Conservation (phyloP, 2,113 vertebrate genomes). For the Gobius niger region DNA sequence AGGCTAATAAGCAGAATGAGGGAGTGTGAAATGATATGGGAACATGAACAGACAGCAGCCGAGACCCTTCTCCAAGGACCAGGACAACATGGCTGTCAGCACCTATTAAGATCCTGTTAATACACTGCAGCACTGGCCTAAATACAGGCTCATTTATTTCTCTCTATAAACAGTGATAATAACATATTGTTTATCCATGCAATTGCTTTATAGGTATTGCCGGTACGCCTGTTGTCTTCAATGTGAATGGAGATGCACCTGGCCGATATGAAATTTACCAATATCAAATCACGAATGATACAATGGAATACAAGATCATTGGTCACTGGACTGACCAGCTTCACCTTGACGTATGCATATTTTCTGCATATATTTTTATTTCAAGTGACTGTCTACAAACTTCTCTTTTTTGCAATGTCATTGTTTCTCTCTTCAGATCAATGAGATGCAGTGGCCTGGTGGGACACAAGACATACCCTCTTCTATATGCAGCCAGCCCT, state of each 20-base stretch:
- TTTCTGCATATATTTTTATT: slow-evolving; percentile 2
- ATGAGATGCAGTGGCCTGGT: slow-evolving; percentile 89
- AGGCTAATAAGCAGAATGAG: slow-evolving; percentile 63
- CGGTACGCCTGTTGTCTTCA: slow-evolving; percentile 91
- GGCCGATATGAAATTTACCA: slow-evolving; percentile 97
- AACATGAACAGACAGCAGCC: slow-evolving; percentile 64
- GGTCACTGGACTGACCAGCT: slow-evolving; percentile 92
- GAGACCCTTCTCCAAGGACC: slow-evolving; percentile 48
- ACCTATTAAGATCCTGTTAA: slow-evolving; percentile 51
- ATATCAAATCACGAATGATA: slow-evolving; percentile 88
- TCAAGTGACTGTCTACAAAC: background rate
- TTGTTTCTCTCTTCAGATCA: slow-evolving; percentile 71
- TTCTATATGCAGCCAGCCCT: slow-evolving; percentile 94
- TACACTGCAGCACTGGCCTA: slow-evolving; percentile 28
- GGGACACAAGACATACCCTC: slow-evolving; percentile 80
- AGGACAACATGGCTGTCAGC: slow-evolving; percentile 61
- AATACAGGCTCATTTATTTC: slow-evolving; percentile 36
- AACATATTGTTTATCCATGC: background rate
- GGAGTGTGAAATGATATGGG: slow-evolving; percentile 64
- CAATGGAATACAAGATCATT: slow-evolving; percentile 88
- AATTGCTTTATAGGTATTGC: slow-evolving; percentile 83
- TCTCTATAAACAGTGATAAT: background rate
- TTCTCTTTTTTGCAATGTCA: background rate
- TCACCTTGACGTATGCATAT: slow-evolving; percentile 81
- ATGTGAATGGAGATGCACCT: slow-evolving; percentile 90